Conservation (phyloP, 2,888 invertebrate species). For the Hetaerina titia region DNA sequence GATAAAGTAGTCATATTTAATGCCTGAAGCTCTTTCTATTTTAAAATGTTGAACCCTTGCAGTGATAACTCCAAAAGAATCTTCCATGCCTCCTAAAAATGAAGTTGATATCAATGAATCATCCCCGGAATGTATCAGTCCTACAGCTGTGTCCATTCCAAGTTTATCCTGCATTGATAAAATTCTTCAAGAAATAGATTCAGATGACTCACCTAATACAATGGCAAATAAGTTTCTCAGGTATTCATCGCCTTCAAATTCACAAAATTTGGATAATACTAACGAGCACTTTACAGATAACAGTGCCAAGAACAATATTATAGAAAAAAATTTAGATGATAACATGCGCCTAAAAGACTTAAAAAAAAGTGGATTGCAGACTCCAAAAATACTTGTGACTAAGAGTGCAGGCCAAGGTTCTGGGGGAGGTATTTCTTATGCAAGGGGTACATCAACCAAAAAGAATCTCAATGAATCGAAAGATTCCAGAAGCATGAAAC, state of each 20-base stretch:
- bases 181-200: constrained; percentile 42
- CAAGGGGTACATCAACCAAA: neutral
- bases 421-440: neutral
- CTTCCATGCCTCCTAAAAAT: neutral
- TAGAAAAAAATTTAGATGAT: constrained; percentile 1
- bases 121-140: neutral
- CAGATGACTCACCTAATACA: constrained; percentile 32
- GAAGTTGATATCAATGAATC: neutral
- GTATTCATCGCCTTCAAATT: constrained; percentile 12
- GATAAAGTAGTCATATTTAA: neutral
- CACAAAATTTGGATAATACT: neutral
- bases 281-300: neutral
- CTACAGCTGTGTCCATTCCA: neutral
- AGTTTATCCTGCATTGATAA: constrained; percentile 42
- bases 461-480: neutral
- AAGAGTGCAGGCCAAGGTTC: neutral
- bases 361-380: neutral
- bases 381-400: neutral
- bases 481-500: neutral
- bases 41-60: neutral
- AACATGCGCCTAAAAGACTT: neutral
- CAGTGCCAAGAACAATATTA: neutral
- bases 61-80: constrained; percentile 1
- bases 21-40: neutral
- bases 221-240: constrained; percentile 40